Base-by-base conservation (phyloP, 1,140 invertebrate species). In the Nephila pilipes region DNA sequence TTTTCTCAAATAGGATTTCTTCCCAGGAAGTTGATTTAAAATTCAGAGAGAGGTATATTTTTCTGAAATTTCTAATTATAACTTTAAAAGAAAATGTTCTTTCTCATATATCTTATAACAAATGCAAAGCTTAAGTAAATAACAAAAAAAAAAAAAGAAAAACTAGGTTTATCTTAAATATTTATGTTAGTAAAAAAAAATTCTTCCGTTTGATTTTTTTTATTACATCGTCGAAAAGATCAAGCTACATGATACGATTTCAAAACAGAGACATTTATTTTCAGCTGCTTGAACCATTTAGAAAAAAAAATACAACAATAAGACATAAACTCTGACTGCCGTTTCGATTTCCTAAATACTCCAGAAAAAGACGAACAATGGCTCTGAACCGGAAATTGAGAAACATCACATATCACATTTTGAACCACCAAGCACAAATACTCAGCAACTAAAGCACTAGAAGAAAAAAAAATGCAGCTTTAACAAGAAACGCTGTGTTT, bases 361-460 rank as follows among this genome's bases (percentile, higher is more conserved):
- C 1, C 6, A 12, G 1, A 65, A 65, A 65, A 14, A n/a, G 25
- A 1, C 14, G 25, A 75, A 25, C 10, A 75, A 75, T 75, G 25
- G 4, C 16, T 29, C 18, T 10, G 4, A 38, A 54, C 16, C 4
- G 18, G 38, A 54, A 81, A 81, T 54, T n/a, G 38, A 25, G 20
- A 54, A 81, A 55, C 36, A 81, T 46, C 38, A 81, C 69, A 75
- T 36, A 75, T 75, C 14, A 14, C 69, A 75, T 75, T 75, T 75
- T 36, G 25, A 32, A 36, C 29, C 69, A 18, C 69, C 16, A 12
- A 14, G 32, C 75, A 20, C 29, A 22, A 18, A 38, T 6, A 4
- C 29, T 16, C 29, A 80, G 32, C 32, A 20, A 46, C 46, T 46
- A 46, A 46, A 80, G 75, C 36, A 20, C 14, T 16, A 10, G 4